phyloP scores from a whole-genome alignment of 2,888 invertebrate genomes.

The Drosophila anomalipes region DNA sequence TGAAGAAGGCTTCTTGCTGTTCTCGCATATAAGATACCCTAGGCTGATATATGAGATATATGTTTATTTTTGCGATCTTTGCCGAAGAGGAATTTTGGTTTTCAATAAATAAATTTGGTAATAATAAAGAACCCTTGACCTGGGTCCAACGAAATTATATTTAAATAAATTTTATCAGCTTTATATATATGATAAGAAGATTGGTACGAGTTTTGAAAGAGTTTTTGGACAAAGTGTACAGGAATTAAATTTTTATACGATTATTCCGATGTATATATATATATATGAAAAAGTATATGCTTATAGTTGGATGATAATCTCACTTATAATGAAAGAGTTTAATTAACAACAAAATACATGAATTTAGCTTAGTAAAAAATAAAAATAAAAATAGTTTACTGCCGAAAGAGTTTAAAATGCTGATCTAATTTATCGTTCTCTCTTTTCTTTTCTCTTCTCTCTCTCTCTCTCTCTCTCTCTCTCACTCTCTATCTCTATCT shows the following conservation, averaged over 20 bases:
- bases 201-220: background rate
- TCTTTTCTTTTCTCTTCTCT: background rate
- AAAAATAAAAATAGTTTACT: background rate
- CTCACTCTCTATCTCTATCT: too few species aligned
- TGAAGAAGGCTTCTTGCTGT: background rate
- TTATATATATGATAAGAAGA: background rate
- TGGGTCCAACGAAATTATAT: background rate
- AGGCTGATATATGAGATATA: background rate
- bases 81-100: background rate
- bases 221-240: background rate
- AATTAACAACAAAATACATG: background rate
- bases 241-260: background rate
- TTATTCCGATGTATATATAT: background rate
- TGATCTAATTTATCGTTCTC: background rate
- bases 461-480: too few species aligned
- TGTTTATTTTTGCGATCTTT: too few species aligned
- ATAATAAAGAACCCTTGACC: background rate
- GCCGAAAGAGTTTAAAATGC: background rate
- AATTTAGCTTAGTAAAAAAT: background rate
- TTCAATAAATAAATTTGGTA: background rate
- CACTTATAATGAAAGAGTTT: background rate
- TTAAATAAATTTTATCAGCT: background rate
- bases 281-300: background rate
- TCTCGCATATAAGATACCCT: constrained; percentile 7
- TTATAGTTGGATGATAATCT: background rate